These are phyloP conservation scores for Montifringilla adamsi DNA, from an alignment of 2,113 vertebrate genomes.

Conservation along the genomic window DNA sequence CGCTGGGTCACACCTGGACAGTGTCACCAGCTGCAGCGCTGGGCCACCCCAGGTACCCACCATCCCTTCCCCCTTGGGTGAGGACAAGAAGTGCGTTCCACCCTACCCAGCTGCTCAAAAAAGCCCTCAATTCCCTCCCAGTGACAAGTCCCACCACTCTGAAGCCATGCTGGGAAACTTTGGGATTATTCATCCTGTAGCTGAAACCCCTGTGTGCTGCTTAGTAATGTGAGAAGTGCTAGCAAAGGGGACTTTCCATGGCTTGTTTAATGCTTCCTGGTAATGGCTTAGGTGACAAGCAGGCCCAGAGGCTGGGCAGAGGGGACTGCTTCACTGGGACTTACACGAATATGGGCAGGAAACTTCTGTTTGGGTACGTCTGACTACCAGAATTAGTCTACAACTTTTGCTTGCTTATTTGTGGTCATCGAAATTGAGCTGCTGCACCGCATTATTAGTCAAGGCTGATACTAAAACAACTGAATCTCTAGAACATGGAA, in stretches of 20 bases:
- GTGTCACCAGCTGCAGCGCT: neutral
- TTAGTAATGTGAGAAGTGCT: slow-evolving; percentile 12
- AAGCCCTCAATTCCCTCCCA: neutral
- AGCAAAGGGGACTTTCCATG: slow-evolving; percentile 29
- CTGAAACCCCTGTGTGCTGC: neutral
- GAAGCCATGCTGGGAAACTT: neutral
- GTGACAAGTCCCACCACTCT: neutral
- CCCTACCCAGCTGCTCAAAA: neutral
- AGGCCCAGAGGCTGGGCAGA: neutral
- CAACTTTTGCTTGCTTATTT: slow-evolving; percentile 44
- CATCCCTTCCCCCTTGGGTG: neutral
- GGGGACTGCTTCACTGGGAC: neutral
- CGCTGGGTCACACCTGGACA: neutral
- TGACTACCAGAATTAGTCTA: slow-evolving; percentile 24
- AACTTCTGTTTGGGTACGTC: neutral
- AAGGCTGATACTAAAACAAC: slow-evolving; percentile 20
- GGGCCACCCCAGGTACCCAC: neutral
- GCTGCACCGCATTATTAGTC: slow-evolving; percentile 1
- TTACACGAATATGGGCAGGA: neutral
- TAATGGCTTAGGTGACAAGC: neutral
- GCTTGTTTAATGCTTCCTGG: slow-evolving; percentile 3
- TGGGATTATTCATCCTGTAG: neutral
- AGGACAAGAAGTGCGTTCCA: neutral
- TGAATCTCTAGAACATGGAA: slow-evolving; percentile 9
- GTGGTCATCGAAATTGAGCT: slow-evolving; percentile 3